Evolutionary conservation across 2,113 vertebrate genomes (phyloP).

Genomic region (Climacteris rufus): DNA sequence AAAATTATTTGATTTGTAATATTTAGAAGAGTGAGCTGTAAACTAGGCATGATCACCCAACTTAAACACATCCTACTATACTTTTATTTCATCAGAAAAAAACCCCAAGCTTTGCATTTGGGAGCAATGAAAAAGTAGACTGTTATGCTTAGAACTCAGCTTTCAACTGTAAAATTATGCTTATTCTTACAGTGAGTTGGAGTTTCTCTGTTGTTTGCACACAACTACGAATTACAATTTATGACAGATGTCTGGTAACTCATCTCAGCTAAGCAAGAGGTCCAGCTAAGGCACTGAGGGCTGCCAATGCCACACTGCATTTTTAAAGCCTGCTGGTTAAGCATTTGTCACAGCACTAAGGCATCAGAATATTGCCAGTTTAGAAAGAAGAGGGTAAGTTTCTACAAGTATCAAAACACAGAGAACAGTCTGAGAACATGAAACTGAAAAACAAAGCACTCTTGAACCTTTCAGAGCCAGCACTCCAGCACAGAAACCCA

Average conservation of each 20-base stretch:
- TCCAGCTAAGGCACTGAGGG: background rate
- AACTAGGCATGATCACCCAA: background rate
- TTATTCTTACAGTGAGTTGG: background rate
- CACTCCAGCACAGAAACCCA: slow-evolving; percentile 6
- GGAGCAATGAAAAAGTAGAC: background rate
- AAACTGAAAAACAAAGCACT: slow-evolving; percentile 14
- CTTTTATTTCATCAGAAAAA: background rate
- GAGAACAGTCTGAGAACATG: background rate
- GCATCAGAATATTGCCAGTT: background rate
- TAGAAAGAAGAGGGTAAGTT: background rate
- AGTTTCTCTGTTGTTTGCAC: background rate
- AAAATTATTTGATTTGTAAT: background rate
- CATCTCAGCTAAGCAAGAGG: background rate
- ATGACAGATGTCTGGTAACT: background rate
- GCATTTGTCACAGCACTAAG: background rate
- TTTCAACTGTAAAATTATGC: background rate
- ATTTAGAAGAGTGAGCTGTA: background rate
- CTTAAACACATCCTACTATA: background rate
- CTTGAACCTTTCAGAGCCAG: background rate
- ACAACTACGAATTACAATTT: background rate
- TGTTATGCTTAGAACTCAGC: background rate
- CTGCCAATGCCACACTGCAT: background rate
- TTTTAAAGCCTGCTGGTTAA: background rate
- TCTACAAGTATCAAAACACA: background rate
- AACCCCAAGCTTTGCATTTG: background rate